Percentiles rank a stretch among this genome's conserved stretches.
These are phyloP conservation scores for Columbina picui DNA, from an alignment of 2,113 vertebrate genomes.

Conservation along the genomic window DNA sequence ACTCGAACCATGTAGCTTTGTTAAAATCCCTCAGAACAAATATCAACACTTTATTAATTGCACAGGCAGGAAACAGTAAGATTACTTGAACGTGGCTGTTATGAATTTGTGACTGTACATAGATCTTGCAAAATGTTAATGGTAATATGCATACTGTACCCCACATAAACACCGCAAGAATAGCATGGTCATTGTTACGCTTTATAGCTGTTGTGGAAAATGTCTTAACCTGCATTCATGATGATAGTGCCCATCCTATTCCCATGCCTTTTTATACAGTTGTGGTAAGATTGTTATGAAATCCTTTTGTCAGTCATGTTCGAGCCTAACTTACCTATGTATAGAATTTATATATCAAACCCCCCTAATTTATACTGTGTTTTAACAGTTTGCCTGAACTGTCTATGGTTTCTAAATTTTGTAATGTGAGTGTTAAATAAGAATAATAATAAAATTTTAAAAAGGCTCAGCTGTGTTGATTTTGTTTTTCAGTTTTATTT, in stretches of 20 bases:
- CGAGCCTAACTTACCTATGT: constrained; percentile 70
- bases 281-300: constrained; percentile 68
- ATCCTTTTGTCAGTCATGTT: constrained; percentile 70
- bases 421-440: constrained; percentile 76
- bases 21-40: constrained; percentile 24
- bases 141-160: constrained; percentile 53
- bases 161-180: constrained; percentile 46
- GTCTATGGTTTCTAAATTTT: constrained; percentile 80
- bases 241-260: constrained; percentile 48
- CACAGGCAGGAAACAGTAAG: constrained; percentile 50
- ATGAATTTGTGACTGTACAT: constrained; percentile 70
- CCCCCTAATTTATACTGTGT: constrained; percentile 80
- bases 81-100: constrained; percentile 51
- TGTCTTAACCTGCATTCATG: constrained; percentile 63
- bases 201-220: constrained; percentile 67
- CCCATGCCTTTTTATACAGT: constrained; percentile 69
- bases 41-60: background rate
- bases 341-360: constrained; percentile 76
- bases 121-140: constrained; percentile 62
- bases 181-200: constrained; percentile 66
- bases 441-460: constrained; percentile 12
- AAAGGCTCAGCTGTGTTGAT: background rate
- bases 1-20: background rate
- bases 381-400: constrained; percentile 81
- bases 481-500: background rate